Percentiles rank a stretch among this genome's conserved stretches.
Conservation (phyloP, 2,113 vertebrate genomes). For the human region DNA sequence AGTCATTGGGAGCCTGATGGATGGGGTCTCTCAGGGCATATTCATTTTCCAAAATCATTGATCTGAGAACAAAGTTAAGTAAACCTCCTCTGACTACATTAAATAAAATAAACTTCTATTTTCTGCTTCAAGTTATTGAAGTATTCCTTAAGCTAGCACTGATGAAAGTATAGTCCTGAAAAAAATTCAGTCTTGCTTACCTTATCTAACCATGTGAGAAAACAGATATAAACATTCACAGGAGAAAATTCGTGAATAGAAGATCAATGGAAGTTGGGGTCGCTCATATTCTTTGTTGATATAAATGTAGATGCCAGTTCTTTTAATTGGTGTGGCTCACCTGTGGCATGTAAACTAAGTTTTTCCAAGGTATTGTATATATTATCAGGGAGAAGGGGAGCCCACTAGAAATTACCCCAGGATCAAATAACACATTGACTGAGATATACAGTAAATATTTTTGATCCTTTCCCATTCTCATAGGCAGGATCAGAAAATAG, state of each 20-base stretch:
- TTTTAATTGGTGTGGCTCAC: neutral
- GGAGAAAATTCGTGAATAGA: neutral
- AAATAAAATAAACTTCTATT: conserved; percentile 30
- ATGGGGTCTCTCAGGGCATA: neutral
- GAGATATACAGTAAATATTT: neutral
- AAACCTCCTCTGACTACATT: neutral
- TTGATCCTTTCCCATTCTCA: neutral
- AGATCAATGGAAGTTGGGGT: neutral
- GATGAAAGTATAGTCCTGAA: neutral
- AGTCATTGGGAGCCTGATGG: neutral
- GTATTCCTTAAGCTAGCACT: neutral
- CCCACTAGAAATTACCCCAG: neutral
- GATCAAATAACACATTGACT: neutral
- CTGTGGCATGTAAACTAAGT: neutral
- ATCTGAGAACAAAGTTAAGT: neutral
- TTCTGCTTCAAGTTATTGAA: neutral
- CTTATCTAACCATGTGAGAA: neutral
- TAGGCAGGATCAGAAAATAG: neutral
- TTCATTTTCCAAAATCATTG: neutral
- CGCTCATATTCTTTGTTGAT: neutral
- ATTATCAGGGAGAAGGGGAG: neutral
- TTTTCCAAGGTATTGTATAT: neutral
- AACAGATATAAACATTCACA: neutral
- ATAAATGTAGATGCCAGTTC: neutral
- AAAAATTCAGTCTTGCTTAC: neutral